phyloP scores from a whole-genome alignment of 2,888 invertebrate genomes.

The Pristionchus fissidentatus region DNA sequence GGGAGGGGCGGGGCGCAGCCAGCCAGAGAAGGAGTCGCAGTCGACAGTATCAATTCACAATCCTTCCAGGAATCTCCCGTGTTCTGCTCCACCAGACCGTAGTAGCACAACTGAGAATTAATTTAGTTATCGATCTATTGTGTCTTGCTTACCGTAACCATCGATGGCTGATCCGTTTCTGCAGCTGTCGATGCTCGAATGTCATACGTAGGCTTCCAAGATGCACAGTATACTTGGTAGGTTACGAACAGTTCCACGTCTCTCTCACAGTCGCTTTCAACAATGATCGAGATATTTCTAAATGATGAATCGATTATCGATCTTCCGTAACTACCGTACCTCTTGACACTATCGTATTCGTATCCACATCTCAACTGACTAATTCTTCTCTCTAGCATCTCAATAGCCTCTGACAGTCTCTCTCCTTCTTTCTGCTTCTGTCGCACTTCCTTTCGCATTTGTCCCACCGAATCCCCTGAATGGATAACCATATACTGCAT shows the following conservation, averaged over 20 bases:
- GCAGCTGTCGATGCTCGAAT: conserved; percentile 76
- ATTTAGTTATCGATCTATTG: not conserved
- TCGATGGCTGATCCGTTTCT: conserved; percentile 69
- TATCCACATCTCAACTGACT: conserved; percentile 69
- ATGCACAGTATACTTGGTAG: conserved; percentile 76
- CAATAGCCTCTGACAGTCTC: conserved; percentile 67
- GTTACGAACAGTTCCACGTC: conserved; percentile 73
- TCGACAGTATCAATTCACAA: conserved; percentile 76
- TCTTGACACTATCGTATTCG: conserved; percentile 72
- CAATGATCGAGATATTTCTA: conserved; percentile 75
- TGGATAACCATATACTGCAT: not conserved
- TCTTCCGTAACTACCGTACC: conserved; percentile 53
- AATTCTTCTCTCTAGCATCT: conserved; percentile 66
- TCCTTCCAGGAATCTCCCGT: conserved; percentile 78
- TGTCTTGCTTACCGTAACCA: conserved; percentile 51
- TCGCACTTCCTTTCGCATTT: conserved; percentile 68
- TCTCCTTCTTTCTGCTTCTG: conserved; percentile 63
- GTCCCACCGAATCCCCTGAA: conserved; percentile 54
- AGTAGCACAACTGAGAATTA: conserved; percentile 73
- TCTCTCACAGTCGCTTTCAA: conserved; percentile 72
- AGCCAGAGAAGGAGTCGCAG: conserved; percentile 77
- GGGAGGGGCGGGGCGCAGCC: conserved; percentile 76
- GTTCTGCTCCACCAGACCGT: conserved; percentile 77
- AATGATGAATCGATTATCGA: conserved; percentile 41
- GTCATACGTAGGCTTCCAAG: conserved; percentile 77